Conservation (phyloP, 2,888 invertebrate species). For the Pollenia labialis region DNA sequence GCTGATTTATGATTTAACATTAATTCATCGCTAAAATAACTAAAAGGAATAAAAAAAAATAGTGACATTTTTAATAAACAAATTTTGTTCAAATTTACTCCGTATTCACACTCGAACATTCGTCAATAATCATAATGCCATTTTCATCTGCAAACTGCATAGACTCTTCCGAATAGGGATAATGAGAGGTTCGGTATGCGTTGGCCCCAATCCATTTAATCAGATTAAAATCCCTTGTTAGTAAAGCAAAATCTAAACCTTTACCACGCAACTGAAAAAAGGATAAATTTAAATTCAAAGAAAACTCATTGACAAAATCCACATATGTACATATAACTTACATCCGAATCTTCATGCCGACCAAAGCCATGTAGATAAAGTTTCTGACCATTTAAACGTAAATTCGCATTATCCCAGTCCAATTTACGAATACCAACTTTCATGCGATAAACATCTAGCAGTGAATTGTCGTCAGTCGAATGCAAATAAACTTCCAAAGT, state of each 20-base stretch:
- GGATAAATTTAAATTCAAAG: neutral
- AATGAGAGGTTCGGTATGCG: slow-evolving; percentile 97
- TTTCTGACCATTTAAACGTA: slow-evolving; percentile 92
- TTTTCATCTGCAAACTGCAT: slow-evolving; percentile 96
- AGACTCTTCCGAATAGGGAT: slow-evolving; percentile 98
- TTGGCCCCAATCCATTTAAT: slow-evolving; percentile 98
- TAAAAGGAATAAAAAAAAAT: slow-evolving; percentile 77
- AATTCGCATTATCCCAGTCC: slow-evolving; percentile 89
- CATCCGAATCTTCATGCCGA: slow-evolving; percentile 97
- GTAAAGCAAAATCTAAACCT: slow-evolving; percentile 94
- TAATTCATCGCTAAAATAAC: slow-evolving; percentile 88
- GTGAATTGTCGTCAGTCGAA: slow-evolving; percentile 74
- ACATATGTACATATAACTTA: slow-evolving; percentile 82
- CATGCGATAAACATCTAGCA: slow-evolving; percentile 91
- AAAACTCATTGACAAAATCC: neutral
- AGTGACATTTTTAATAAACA: neutral
- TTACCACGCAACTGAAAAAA: slow-evolving; percentile 92
- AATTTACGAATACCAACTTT: slow-evolving; percentile 94
- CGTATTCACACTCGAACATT: slow-evolving; percentile 96
- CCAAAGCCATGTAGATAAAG: slow-evolving; percentile 97
- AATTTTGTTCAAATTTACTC: slow-evolving; percentile 86
- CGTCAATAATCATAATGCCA: slow-evolving; percentile 97
- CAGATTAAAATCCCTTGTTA: slow-evolving; percentile 96
- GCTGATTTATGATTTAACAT: slow-evolving; percentile 93
- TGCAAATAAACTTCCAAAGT: slow-evolving; percentile 87